Base-by-base conservation (phyloP, 35 echinoderm and acorn worm species). In the Nesometra sesokonis region DNA sequence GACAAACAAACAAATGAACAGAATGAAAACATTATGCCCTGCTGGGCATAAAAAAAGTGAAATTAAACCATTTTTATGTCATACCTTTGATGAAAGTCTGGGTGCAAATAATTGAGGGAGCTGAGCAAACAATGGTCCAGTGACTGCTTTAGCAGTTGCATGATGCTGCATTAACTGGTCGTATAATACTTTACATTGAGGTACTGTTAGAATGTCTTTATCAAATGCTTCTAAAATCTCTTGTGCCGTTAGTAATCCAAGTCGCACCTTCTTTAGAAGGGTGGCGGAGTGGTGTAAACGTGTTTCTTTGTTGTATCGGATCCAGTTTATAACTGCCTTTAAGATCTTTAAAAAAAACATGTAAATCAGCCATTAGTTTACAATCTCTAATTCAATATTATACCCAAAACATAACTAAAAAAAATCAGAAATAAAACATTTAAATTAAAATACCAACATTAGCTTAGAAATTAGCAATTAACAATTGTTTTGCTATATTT, bases 121-220 rank as follows among this genome's bases (percentile, higher is more conserved):
- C 30, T 67, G 35, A 43, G 80, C 40, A 39, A 34, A 77, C 11
- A 86, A 77, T 30, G 80, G 82, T 9, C 89, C 89, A 27, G 83
- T 47, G 37, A 84, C 34, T 13, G 84, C 33, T 23, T 84, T 86
- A 81, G 77, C 52, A 13, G 82, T 33, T 4, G 89, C 89, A 86
- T 86, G 84, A 52, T 91, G 89, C 34, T 91, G 83, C 37, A 91
- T 91, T 17, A 91, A 47, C 77, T 86, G 82, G 35, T 91, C 78
- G 32, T 86, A 91, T n/a, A 91, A 35, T 0, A 43, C 13, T 79
- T 86, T 85, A 84, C 83, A 85, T 57, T 86, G 82, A 35, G 83
- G 77, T 23, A 91, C 78, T 21, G 52, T 36, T 80, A n/a, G 30
- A 46, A 91, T 31, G 31, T 86, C 78, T 32, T 32, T n/a, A 79